phyloP scores from a whole-genome alignment of 2,888 invertebrate genomes.

The Timema podura region DNA sequence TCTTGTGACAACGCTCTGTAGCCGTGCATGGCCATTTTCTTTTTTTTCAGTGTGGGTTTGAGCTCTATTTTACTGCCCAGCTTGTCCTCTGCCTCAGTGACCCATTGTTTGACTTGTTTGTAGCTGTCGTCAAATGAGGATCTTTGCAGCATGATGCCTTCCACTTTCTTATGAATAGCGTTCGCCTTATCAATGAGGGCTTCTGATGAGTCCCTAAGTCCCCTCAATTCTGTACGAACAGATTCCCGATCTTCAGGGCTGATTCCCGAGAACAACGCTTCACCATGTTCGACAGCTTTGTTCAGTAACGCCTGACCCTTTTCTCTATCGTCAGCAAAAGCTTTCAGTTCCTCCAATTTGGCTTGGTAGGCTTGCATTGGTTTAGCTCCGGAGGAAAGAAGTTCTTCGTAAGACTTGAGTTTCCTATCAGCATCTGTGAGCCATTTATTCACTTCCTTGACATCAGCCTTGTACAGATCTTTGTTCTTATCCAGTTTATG shows the following conservation, averaged over 20 bases:
- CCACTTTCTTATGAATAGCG: constrained; percentile 79
- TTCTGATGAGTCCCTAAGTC: constrained; percentile 78
- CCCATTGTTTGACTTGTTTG: constrained; percentile 80
- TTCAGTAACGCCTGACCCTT: constrained; percentile 73
- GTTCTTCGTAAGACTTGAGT: constrained; percentile 61
- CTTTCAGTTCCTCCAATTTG: constrained; percentile 71
- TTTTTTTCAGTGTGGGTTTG: constrained; percentile 78
- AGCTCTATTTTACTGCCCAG: constrained; percentile 66
- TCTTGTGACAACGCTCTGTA: constrained; percentile 80
- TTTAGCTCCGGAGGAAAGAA: constrained; percentile 66
- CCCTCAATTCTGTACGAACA: constrained; percentile 75
- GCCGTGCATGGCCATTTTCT: constrained; percentile 79
- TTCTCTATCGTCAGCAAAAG: constrained; percentile 69
- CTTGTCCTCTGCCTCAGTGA: constrained; percentile 72
- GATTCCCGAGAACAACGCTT: constrained; percentile 80
- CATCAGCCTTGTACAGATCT: constrained; percentile 61
- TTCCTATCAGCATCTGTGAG: constrained; percentile 68
- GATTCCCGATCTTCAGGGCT: constrained; percentile 82
- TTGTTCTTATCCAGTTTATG: constrained; percentile 67
- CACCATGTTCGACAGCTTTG: constrained; percentile 79
- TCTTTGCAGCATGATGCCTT: constrained; percentile 83
- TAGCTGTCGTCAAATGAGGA: constrained; percentile 92
- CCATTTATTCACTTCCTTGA: constrained; percentile 73
- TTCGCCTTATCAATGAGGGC: constrained; percentile 79
- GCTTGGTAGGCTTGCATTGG: constrained; percentile 61